Conservation (phyloP, 2,888 invertebrate genomes). For the Drosophila neutralis region DNA sequence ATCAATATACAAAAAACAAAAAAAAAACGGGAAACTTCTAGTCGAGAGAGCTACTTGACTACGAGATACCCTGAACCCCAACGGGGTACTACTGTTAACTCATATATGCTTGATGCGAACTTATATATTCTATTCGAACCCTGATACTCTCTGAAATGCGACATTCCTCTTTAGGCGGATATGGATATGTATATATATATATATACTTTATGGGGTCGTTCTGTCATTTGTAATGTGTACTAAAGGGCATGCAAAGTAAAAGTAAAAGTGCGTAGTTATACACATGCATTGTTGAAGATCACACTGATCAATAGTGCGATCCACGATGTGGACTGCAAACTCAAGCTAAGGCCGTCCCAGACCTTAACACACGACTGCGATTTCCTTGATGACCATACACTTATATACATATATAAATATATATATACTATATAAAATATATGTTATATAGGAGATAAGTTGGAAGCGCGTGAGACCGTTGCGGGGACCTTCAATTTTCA, state of each 20-base stretch:
- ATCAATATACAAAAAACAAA: constrained; percentile 6
- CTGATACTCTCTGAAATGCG: not conserved
- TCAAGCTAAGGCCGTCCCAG: not conserved
- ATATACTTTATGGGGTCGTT: not conserved
- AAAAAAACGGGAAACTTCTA: not conserved
- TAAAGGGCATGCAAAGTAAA: not conserved
- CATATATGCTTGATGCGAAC: not conserved
- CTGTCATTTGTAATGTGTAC: not conserved
- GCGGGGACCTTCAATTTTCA: constrained; percentile 61
- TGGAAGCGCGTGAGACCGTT: constrained; percentile 61
- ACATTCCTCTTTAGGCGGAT: not conserved
- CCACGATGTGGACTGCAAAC: constrained; percentile 23
- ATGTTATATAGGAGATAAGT: constrained; percentile 55
- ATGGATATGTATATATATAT: not conserved
- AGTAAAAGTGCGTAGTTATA: constrained; percentile 9
- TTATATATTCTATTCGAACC: not conserved
- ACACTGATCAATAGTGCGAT: constrained; percentile 2
- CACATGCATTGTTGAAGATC: constrained; percentile 9
- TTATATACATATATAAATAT: not conserved
- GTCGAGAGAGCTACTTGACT: not conserved
- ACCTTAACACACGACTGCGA: constrained; percentile 43
- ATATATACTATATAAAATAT: constrained; percentile 3
- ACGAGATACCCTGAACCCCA: not conserved
- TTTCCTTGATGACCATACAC: constrained; percentile 38
- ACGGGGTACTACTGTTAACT: not conserved